Base-by-base conservation (phyloP, 2,113 vertebrate species). In the Atrichornis clamosus region DNA sequence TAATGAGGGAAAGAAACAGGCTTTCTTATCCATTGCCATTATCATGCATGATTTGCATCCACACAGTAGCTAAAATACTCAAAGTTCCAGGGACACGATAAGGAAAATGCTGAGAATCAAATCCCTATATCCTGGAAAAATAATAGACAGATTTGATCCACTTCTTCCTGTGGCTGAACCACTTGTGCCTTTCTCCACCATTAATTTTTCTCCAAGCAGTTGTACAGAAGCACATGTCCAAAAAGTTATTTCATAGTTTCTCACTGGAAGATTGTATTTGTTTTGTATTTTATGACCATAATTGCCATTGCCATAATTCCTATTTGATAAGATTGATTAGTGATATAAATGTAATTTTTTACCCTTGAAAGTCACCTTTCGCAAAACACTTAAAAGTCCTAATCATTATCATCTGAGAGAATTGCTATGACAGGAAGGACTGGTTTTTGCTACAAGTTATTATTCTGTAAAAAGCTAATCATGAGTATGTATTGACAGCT, bases 51-150 rank as follows among this genome's bases (percentile, higher is more conserved):
- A 58, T 72, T 90, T 89, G 49, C 41, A 79, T 84, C 74, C 32
- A 4, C 75, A 39, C 73, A 72, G 19, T n/a, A 84, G 44, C 87
- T 87, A 46, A 93, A 91, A 50, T 50, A 42, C 73, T 74, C 39
- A 18, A 75, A 91, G 37, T 89, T 93, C 37, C 28, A 79, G 74
- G 44, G 91, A 68, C 5, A 28, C 0, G 0, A 39, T 89, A 90
- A 74, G 37, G 62, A 64, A 89, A 91, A 91, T 85, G 68, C 22
- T 67, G 77, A 83, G 26, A 74, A 82, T 81, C 35, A 33, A 32
- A 87, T 82, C 85, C 75, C 62, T 30, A 21, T 72, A 84, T 27
- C 11, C 52, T 90, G 47, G 41, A 82, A 93, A 84, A 95, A 64
- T n/a, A 84, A n/a, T 33, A n/a, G 3, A 75, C 7, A 21, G 52